Percentiles rank a stretch among this genome's conserved stretches.
phyloP scores from a whole-genome alignment of 35 echinoderm and acorn worm genomes.

The Hemicentrotus pulcherrimus region DNA sequence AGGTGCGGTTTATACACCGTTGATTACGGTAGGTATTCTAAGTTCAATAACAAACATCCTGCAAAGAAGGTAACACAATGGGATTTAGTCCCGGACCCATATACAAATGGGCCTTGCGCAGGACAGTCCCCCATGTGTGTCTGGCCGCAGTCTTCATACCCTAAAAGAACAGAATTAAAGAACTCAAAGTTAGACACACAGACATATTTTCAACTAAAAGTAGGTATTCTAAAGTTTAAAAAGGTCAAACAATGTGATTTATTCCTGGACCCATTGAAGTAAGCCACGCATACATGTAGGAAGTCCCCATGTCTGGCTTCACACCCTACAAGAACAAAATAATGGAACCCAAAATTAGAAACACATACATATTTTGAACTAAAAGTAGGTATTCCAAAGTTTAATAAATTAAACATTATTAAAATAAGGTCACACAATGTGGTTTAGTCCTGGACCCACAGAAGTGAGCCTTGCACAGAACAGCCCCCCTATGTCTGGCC shows the following conservation, averaged over 20 bases:
- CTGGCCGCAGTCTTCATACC: conserved; percentile 91
- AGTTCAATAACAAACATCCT: too few species aligned
- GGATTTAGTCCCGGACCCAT: conserved; percentile 46
- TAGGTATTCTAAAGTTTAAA: not conserved
- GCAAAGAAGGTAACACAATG: not conserved
- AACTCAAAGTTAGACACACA: not conserved
- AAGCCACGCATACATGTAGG: too few species aligned
- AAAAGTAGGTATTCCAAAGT: too few species aligned
- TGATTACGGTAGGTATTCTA: too few species aligned
- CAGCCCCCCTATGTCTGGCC: conserved; percentile 77
- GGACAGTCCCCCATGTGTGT: conserved; percentile 82
- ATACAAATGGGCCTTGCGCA: conserved; percentile 64
- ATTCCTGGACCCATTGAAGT: too few species aligned
- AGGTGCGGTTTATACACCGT: too few species aligned
- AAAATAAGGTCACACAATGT: not conserved
- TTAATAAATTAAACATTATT: too few species aligned
- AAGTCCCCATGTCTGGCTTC: conserved; percentile 81
- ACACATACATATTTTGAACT: too few species aligned
- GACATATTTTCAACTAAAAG: too few species aligned
- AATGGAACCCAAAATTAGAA: not conserved
- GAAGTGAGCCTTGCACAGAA: conserved; percentile 64
- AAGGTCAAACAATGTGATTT: not conserved
- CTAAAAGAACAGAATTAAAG: conserved; percentile 21
- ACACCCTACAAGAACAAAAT: conserved; percentile 63
- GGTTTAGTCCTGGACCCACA: conserved; percentile 56